phyloP scores from a whole-genome alignment of 2,888 invertebrate species.

The Euphydryas editha region DNA sequence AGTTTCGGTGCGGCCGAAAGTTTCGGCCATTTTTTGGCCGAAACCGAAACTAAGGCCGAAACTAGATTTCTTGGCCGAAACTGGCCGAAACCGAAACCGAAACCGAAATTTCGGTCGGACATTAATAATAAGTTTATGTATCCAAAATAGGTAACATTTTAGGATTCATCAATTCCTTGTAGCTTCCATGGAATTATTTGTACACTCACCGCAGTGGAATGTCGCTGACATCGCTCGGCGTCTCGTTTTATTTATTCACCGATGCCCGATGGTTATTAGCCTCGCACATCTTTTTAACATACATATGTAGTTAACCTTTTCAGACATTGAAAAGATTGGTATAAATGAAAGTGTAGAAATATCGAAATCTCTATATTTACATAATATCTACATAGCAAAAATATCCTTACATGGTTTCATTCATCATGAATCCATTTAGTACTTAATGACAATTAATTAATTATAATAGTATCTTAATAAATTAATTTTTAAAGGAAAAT shows the following conservation, averaged over 20 bases:
- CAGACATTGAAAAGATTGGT: not conserved
- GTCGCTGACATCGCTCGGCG: constrained; percentile 35
- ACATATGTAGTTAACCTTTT: constrained; percentile 20
- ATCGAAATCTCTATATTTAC: not conserved
- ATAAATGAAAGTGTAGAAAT: not conserved
- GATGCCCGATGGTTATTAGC: constrained; percentile 30
- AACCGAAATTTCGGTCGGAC: too few species aligned
- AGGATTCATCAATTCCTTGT: constrained; percentile 4
- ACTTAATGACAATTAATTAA: not conserved
- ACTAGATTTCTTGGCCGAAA: too few species aligned
- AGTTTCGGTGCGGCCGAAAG: too few species aligned
- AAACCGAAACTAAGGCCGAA: too few species aligned
- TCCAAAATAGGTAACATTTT: not conserved
- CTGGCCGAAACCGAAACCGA: too few species aligned
- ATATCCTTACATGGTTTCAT: not conserved
- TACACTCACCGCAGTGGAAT: constrained; percentile 45
- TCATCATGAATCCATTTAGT: too few species aligned
- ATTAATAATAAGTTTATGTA: not conserved
- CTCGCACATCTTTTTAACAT: constrained; percentile 20
- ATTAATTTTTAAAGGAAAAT: constrained; percentile 16
- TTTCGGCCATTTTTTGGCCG: too few species aligned
- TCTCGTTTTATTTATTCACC: constrained; percentile 38
- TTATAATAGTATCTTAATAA: not conserved
- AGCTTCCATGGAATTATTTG: constrained; percentile 16
- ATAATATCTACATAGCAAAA: not conserved